These are phyloP conservation scores for Drosophila kuntzei DNA, from an alignment of 2,888 invertebrate species.

Conservation along the genomic window DNA sequence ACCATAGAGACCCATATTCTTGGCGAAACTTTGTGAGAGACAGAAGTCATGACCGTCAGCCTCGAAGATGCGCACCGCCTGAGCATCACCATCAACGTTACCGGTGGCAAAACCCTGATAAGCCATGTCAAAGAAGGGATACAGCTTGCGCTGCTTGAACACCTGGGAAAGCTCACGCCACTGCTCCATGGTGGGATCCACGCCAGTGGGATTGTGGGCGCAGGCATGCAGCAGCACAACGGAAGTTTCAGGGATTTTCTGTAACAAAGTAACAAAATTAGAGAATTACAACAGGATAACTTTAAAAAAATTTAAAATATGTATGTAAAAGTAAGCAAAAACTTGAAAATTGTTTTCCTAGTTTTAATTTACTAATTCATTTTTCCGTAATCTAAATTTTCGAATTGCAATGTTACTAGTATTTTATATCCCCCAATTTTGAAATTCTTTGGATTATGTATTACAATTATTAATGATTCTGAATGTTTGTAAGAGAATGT, in stretches of 20 bases:
- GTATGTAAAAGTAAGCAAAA: too few relatives aligned
- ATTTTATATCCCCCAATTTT: too few relatives aligned
- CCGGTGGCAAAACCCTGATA: conserved; percentile 99
- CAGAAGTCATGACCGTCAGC: conserved; percentile 94
- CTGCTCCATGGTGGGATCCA: conserved; percentile 94
- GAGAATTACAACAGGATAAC: not conserved
- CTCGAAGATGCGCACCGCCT: conserved; percentile 94
- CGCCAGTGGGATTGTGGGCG: conserved; percentile 99
- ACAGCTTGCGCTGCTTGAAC: conserved; percentile 92
- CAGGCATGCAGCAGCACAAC: conserved; percentile 97
- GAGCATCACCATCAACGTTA: conserved; percentile 93
- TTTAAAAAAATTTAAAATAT: too few relatives aligned
- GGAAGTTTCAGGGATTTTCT: conserved; percentile 97
- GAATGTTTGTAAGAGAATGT: too few relatives aligned
- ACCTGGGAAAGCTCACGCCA: conserved; percentile 95
- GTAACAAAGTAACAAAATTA: conserved; percentile 29
- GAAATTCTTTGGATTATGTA: too few relatives aligned
- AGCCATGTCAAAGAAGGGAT: conserved; percentile 99
- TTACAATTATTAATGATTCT: not conserved
- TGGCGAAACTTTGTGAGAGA: conserved; percentile 97
- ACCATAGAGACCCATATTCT: conserved; percentile 97
- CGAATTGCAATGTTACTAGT: too few relatives aligned
- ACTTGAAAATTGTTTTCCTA: too few relatives aligned
- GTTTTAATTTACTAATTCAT: too few relatives aligned
- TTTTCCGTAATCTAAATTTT: too few relatives aligned